phyloP scores from a whole-genome alignment of 2,797 vertebrate genomes.

The Sebastes hubbsi region DNA sequence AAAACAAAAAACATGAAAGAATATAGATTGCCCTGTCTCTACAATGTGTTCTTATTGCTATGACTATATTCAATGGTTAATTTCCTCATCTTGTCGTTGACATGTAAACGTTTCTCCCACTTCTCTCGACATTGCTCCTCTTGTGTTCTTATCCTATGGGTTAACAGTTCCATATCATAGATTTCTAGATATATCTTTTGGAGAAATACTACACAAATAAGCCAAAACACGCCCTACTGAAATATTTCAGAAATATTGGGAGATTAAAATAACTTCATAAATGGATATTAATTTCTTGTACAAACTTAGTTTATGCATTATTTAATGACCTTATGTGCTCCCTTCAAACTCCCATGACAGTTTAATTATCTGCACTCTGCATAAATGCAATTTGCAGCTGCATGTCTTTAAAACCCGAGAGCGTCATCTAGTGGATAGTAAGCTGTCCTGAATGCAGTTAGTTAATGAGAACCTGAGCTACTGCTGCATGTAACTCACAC shows the following conservation, averaged over 20 bases:
- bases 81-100: no score
- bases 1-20: no score
- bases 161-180: no score
- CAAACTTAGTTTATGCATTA: background rate
- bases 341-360: background rate
- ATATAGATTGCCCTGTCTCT: no score
- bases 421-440: constrained; percentile 81
- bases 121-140: no score
- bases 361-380: constrained; percentile 24
- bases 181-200: background rate
- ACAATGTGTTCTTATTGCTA: no score
- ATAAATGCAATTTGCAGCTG: constrained; percentile 31
- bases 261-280: background rate
- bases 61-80: no score
- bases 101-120: no score
- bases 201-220: background rate
- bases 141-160: no score
- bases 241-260: background rate
- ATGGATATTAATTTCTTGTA: background rate
- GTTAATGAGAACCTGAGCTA: constrained; percentile 6
- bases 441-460: constrained; percentile 25
- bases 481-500: background rate
- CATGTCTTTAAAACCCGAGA: constrained; percentile 74
- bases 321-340: background rate
- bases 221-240: background rate